Base-by-base conservation (phyloP, 2,797 vertebrate species). In the Tarsius wallacei region DNA sequence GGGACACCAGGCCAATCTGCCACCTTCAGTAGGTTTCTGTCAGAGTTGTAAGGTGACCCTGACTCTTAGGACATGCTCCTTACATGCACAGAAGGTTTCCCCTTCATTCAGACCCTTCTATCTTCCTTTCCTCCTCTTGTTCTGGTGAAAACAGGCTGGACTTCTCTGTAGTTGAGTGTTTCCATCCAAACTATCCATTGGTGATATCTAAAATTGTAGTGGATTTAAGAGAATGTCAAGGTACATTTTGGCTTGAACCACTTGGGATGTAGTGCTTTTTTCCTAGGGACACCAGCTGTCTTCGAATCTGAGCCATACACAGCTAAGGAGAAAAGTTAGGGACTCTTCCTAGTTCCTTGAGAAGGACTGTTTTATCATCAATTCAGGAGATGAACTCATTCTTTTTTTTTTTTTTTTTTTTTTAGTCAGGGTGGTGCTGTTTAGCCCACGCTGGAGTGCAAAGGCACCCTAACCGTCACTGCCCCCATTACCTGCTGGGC, bases 101-200 rank as follows among this genome's bases (percentile, higher is more conserved):
- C n/a, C 0, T 51, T 49, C 68, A 1, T 11, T 4, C 15, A 7
- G 8, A 4, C 11, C 59, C 42, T 57, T n/a, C 9, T 12, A 57
- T 53, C 19, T 33, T 8, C 24, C 31, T 4, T 36, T 11, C 11
- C 1, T 0, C 21, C 16, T 17, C 57, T 12, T n/a, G 33, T 61
- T 51, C 21, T 59, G 0, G 0, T 0, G 42, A 51, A 26, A 42
- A 51, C 59, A 59, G n/a, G 24, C 42, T 36, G 49, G 22, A 17
- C 51, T 49, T 31, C n/a, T 47, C 66, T 33, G 33, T 81, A 61
- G 19, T 22, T n/a, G 14, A 21, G 51, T 7, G 7, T 19, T 49
- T 61, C 19, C 21, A 9, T 15, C 36, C 21, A n/a, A n/a, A 14
- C 16, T 31, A 16, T 31, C 61, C n/a, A 11, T 10, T 26, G 51